These are phyloP conservation scores for Neosilurus hyrtlii DNA, from an alignment of 2,797 vertebrate species.

Conservation along the genomic window DNA sequence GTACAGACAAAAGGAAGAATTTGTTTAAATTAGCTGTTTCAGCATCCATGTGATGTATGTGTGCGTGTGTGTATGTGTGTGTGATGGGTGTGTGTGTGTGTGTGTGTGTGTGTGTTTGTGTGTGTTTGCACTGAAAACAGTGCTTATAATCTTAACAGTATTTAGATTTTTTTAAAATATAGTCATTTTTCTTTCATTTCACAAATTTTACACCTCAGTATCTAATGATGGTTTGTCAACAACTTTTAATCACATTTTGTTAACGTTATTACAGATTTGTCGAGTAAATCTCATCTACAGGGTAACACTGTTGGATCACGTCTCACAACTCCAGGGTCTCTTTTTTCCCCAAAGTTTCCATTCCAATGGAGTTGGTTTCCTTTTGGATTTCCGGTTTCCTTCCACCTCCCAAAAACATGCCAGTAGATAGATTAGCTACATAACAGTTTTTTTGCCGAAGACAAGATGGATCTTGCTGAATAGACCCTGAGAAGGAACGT, in stretches of 20 bases:
- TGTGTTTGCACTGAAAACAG: background rate
- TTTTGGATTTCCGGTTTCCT: background rate
- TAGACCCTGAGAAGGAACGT: no score
- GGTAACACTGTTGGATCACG: background rate
- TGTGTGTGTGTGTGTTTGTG: no score
- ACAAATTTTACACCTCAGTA: background rate
- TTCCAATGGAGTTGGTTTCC: background rate
- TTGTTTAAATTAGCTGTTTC: background rate
- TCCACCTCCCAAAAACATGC: background rate
- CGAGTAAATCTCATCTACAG: background rate
- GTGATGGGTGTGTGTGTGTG: background rate
- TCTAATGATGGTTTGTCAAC: background rate
- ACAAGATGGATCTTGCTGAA: no score
- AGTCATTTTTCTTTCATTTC: background rate
- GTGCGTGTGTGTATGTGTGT: background rate
- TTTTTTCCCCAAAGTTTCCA: background rate
- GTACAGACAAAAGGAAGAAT: background rate
- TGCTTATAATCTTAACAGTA: background rate
- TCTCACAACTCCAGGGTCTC: background rate
- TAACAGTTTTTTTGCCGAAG: no score
- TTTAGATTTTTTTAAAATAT: background rate
- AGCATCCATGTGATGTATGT: background rate
- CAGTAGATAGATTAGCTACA: background rate
- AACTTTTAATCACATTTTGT: background rate
- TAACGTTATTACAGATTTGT: background rate